Evolutionary conservation across 92 coral and sea anemone genomes (phyloP).

Genomic region (Porites rus): DNA sequence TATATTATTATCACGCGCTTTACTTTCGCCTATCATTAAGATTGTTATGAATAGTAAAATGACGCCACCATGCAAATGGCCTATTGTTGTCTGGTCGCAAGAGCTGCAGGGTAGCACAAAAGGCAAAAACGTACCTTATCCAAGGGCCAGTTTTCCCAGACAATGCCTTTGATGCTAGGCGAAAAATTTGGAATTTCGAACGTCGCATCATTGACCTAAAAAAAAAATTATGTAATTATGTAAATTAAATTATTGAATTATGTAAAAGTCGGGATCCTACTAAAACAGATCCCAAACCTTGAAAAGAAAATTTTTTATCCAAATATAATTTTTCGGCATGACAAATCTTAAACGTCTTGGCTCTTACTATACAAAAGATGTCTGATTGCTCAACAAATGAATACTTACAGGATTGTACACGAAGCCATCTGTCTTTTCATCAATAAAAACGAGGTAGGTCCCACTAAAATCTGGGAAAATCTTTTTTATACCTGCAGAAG

Average conservation of each 20-base stretch:
- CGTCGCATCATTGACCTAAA: constrained; percentile 94
- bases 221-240: neutral
- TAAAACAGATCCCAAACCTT: too few relatives aligned
- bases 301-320: neutral
- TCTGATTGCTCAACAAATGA: neutral
- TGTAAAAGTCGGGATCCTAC: too few relatives aligned
- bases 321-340: too few relatives aligned
- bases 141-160: constrained; percentile 96
- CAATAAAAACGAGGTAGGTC: constrained; percentile 91
- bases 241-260: too few relatives aligned
- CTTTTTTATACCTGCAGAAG: constrained; percentile 83
- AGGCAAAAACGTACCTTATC: constrained; percentile 78
- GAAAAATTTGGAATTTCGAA: constrained; percentile 99
- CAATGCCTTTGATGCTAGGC: constrained; percentile 92
- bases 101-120: neutral
- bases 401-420: constrained; percentile 96
- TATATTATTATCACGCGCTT: too few relatives aligned
- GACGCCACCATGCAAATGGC: too few relatives aligned
- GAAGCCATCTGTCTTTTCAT: constrained; percentile 98
- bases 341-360: too few relatives aligned
- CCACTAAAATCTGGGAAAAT: constrained; percentile 93
- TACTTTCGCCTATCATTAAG: too few relatives aligned
- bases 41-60: too few relatives aligned
- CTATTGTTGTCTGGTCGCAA: too few relatives aligned
- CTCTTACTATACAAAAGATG: too few relatives aligned